Base-by-base conservation (phyloP, 92 coral and sea anemone species). In the Epizoanthus scotinus region DNA sequence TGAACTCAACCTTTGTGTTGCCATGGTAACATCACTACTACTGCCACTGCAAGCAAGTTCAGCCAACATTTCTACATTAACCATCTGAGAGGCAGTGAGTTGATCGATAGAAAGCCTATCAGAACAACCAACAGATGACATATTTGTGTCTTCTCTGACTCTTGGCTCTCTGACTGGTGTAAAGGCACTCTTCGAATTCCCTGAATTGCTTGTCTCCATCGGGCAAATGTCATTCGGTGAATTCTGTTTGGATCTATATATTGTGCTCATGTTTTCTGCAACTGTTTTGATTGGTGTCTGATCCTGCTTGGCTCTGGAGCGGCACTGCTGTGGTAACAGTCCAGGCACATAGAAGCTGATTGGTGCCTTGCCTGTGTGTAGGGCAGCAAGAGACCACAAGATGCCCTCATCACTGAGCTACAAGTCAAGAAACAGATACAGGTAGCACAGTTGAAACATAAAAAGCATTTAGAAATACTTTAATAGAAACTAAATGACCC, bases 381-480 rank as follows among this genome's bases (percentile, higher is more conserved):
- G 86, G 12, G 96, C 88, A 28, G 99, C 82, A 62, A 93, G 73
- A 21, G 91, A 84, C 99, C 99, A 96, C 71, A 96, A 86, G 47
- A 84, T 75, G 13, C 72, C 40, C 2, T 69, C 54, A 21, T 65
- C 83, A 57, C 66, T 88, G 68, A 82, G 65, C 73, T 55, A 29
- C 2, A 36, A 68, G 29, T 17, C 14, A 44, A 60, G 20, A 14
- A 5, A 60, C 12, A 38, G 34, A 25, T 31, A 12, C 22, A 15
- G n/a, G 38, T 36, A 17, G 14, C 6, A 27, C 42, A 64, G 3
- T 18, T 64, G 24, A 44, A 44, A 44, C 0, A 44, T 44, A 44
- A 44, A 44, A 44, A 3, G 2, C 13, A 44, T 44, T 44, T 44
- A 10, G 14, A 44, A 44, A 44, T 44, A 44, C 13, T 1, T 44